These are phyloP conservation scores for Andrena flavipes DNA, from an alignment of 2,888 invertebrate genomes.

Conservation along the genomic window DNA sequence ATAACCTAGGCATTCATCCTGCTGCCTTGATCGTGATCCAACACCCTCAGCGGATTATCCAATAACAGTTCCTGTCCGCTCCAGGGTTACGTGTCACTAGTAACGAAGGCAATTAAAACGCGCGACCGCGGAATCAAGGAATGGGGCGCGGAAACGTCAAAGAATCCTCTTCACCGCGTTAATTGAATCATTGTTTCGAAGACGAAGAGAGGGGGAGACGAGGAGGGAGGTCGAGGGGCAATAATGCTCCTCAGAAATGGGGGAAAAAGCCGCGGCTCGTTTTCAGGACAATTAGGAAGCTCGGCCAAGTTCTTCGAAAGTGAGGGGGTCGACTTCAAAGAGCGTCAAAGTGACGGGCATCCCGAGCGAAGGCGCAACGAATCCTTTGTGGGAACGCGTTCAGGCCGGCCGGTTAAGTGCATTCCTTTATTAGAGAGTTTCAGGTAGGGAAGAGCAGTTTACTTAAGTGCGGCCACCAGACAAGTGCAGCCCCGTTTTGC, in stretches of 20 bases:
- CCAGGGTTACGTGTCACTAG: not conserved
- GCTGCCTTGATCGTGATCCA: too few species aligned
- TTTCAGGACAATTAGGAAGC: slow-evolving; percentile 45
- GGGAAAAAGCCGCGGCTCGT: slow-evolving; percentile 23
- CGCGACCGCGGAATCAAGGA: not conserved
- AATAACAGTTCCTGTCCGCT: not conserved
- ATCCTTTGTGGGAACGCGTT: slow-evolving; percentile 59
- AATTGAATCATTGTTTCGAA: slow-evolving; percentile 25
- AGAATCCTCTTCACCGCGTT: not conserved
- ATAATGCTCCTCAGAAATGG: not conserved
- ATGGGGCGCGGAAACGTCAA: not conserved
- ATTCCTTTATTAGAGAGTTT: slow-evolving; percentile 71
- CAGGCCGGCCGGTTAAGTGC: slow-evolving; percentile 65
- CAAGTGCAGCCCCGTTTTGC: slow-evolving; percentile 63
- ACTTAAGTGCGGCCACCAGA: slow-evolving; percentile 67
- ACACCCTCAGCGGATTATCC: too few species aligned
- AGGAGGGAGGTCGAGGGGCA: not conserved
- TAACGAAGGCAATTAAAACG: not conserved
- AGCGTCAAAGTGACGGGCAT: slow-evolving; percentile 44
- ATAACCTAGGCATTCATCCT: too few species aligned
- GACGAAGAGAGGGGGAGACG: not conserved
- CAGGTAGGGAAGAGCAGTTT: slow-evolving; percentile 64
- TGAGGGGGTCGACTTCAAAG: slow-evolving; percentile 20
- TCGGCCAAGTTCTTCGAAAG: slow-evolving; percentile 21
- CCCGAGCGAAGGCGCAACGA: slow-evolving; percentile 27